phyloP scores from a whole-genome alignment of 2,113 vertebrate genomes.

The Chloropsis cyanopogon region DNA sequence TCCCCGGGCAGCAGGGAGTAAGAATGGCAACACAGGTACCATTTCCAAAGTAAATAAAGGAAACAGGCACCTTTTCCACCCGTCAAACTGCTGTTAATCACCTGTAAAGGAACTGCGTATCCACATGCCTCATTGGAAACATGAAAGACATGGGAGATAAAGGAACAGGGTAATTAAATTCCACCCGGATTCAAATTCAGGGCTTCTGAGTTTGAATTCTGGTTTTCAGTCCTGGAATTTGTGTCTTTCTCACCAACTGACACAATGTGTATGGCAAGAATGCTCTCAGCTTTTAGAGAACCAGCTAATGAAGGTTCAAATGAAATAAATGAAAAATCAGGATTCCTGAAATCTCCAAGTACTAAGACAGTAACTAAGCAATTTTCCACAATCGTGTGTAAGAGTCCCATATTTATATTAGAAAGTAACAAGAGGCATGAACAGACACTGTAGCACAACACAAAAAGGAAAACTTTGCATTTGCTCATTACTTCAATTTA shows the following conservation, averaged over 20 bases:
- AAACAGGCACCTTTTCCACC: neutral
- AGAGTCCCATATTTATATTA: conserved; percentile 49
- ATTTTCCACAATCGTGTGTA: neutral
- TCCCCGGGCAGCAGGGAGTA: neutral
- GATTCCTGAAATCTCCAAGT: neutral
- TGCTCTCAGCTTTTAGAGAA: neutral
- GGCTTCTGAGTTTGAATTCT: neutral
- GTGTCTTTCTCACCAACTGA: neutral
- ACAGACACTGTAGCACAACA: neutral
- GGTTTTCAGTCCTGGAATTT: neutral
- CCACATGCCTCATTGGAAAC: neutral
- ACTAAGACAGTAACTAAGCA: neutral
- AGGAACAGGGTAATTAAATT: neutral
- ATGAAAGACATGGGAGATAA: neutral
- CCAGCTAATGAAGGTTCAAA: neutral
- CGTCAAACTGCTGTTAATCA: neutral
- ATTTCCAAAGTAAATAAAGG: neutral
- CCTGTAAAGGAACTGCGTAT: neutral
- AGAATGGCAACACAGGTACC: neutral
- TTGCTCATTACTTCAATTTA: conserved; percentile 44
- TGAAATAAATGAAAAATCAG: neutral
- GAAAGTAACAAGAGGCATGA: conserved; percentile 56
- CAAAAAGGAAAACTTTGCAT: conserved; percentile 38
- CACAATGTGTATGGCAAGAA: neutral
- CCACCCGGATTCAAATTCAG: neutral